Evolutionary conservation across 1,140 invertebrate genomes (phyloP).

Genomic region (Muscidifurax raptorellus): DNA sequence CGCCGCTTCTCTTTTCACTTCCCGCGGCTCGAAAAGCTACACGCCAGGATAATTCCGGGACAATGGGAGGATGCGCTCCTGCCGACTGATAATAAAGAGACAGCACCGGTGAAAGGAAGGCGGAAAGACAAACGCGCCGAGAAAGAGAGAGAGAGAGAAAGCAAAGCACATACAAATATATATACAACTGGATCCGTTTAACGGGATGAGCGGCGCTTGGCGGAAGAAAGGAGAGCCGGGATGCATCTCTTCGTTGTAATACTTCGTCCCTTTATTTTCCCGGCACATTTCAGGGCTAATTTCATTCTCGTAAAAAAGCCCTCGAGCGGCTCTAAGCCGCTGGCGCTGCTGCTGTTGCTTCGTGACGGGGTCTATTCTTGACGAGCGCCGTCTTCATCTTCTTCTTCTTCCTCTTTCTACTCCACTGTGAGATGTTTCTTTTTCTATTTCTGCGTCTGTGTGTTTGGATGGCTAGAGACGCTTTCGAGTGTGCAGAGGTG

Average conservation of each 20-base stretch:
- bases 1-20: constrained; percentile 12
- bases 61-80: constrained; percentile 60
- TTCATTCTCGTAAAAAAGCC: constrained; percentile 59
- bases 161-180: background rate
- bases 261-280: constrained; percentile 54
- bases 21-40: constrained; percentile 36
- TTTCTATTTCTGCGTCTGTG: background rate
- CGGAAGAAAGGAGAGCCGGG: constrained; percentile 42
- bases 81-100: constrained; percentile 48
- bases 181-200: constrained; percentile 59
- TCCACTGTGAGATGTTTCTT: background rate
- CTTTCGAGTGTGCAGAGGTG: background rate
- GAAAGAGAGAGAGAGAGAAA: constrained; percentile 41
- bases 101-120: constrained; percentile 29
- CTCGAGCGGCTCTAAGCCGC: constrained; percentile 28
- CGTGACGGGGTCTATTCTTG: constrained; percentile 38
- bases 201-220: constrained; percentile 54
- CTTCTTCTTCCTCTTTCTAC: constrained; percentile 2
- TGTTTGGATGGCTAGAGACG: constrained; percentile 34
- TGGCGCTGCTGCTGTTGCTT: background rate
- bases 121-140: constrained; percentile 42
- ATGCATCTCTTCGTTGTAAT: constrained; percentile 1
- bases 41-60: constrained; percentile 55
- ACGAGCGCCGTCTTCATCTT: constrained; percentile 7
- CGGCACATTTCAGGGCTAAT: constrained; percentile 62